Evolutionary conservation across 2,797 vertebrate species (phyloP), one percentile per base, ranked within the genome.

Genomic region (Prunella strophiata): DNA sequence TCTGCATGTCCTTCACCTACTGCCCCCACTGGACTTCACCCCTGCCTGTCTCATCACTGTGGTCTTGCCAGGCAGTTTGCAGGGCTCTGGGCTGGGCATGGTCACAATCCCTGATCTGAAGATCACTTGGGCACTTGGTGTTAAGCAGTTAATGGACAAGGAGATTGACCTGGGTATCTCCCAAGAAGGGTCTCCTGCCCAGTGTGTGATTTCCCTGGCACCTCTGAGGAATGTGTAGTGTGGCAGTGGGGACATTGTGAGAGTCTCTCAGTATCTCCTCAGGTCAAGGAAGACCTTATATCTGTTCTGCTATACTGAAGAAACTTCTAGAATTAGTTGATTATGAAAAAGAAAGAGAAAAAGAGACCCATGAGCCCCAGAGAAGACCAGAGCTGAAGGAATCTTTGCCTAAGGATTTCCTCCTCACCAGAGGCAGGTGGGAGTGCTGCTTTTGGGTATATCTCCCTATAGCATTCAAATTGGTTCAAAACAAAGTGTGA

Each of bases 201-300:
- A 3, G 11, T 29, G 17, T 29, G 38, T 29, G 30, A 8, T 34
- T 79, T 43, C 23, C 47, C 20, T n/a, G 22, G 5, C 9, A 10
- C 3, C 6, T 0, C 34, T 30, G 32, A 71, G 10, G 15, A 51
- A 8, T 11, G 6, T 17, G 16, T 8, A 3, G 3, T 22, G 34
- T 79, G 38, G 27, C 26, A 22, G 7, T 45, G 58, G 25, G 12
- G n/a, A 20, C 27, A 45, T 7, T 23, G 51, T 34, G 48, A 30
- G 74, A 71, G 23, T 48, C 30, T 55, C 13, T 16, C 42, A 38
- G 12, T 34, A 30, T 5, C 32, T 48, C 36, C 18, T 52, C 26
- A 59, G 34, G 48, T 59, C n/a, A 10, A 79, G 22, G 12, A 71
- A 71, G 10, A 40, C 4, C 25, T 70, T 47, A 2, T 51, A 47